Evolutionary conservation across 2,888 invertebrate genomes (phyloP), one percentile per base, ranked within the genome.

Genomic region (Yponomeuta malinellus): DNA sequence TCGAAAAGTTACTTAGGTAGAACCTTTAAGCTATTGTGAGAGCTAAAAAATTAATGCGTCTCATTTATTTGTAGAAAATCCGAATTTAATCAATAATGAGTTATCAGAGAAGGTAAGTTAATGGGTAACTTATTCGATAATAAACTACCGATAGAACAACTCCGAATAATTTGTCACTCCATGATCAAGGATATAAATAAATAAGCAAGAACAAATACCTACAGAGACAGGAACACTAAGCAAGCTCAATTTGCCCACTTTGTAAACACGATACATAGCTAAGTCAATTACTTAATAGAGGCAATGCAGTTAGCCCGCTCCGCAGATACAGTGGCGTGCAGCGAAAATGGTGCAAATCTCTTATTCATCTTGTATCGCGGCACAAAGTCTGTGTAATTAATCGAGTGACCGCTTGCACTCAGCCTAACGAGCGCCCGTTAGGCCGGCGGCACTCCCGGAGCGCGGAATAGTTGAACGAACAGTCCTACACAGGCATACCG

Each of bases 341-440:
- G 52, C 52, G 15, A 65, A 65, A 68, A 48, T 43, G 68, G 43
- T 68, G 43, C 68, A 43, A 37, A 48, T 68, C 68, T 68, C 48
- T 48, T 48, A 48, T 48, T 68, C 43, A 43, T 43, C 23, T 23
- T 48, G 23, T 68, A 68, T 43, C 68, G 68, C 68, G 5, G 72
- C 71, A 72, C 72, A 71, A 72, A 74, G 76, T 71, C 72, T 72
- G 65, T 65, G 79, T 81, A 81, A 83, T 85, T 83, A 84, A 83
- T 83, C 78, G 77, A 79, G 80, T 83, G 84, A 83, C 82, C 80
- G 75, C 79, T 77, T 31, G 79, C 81, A 81, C 78, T 79, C 76
- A 69, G 76, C 73, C 78, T 83, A 82, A 83, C 79, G 81, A 85
- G 78, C 74, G 71, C 63, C 52, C 43, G 52, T 3, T 66, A 29